Conservation (phyloP, 1,140 invertebrate genomes). For the Drosophila serrata region DNA sequence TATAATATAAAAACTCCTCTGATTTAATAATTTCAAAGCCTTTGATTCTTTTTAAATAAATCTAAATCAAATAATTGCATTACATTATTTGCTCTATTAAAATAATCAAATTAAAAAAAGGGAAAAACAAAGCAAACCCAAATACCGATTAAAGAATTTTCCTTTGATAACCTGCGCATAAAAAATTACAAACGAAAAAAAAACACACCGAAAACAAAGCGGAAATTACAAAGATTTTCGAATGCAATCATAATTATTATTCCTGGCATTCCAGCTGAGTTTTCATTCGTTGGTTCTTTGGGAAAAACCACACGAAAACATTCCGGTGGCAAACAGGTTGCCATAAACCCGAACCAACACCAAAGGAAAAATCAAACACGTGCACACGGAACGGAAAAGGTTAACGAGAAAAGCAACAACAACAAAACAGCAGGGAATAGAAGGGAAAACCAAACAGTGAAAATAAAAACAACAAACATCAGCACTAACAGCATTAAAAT, state of each 20-base stretch:
- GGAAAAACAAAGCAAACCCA: background rate
- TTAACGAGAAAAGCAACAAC: slow-evolving; percentile 38
- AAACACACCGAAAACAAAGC: slow-evolving; percentile 3
- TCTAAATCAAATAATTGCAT: background rate
- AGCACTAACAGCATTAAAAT: slow-evolving; percentile 36
- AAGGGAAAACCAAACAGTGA: slow-evolving; percentile 18
- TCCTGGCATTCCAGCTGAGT: slow-evolving; percentile 42
- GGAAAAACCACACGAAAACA: slow-evolving; percentile 58
- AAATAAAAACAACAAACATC: slow-evolving; percentile 32
- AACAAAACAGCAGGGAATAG: background rate
- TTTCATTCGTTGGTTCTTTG: slow-evolving; percentile 36
- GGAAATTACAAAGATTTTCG: slow-evolving; percentile 39
- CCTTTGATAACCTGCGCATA: slow-evolving; percentile 8
- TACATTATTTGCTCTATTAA: background rate
- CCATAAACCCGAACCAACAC: slow-evolving; percentile 32
- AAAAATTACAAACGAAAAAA: slow-evolving; percentile 6
- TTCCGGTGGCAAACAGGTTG: slow-evolving; percentile 76
- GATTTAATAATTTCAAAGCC: too few species aligned
- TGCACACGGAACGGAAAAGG: slow-evolving; percentile 48
- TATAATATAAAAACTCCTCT: too few species aligned
- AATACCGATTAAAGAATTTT: slow-evolving; percentile 26
- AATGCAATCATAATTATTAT: slow-evolving; percentile 52
- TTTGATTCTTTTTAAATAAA: too few species aligned
- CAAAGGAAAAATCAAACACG: slow-evolving; percentile 44
- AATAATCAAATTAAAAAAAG: slow-evolving; percentile 1